Base-by-base conservation (phyloP, 1,140 invertebrate species). In the Tachypleus tridentatus region DNA sequence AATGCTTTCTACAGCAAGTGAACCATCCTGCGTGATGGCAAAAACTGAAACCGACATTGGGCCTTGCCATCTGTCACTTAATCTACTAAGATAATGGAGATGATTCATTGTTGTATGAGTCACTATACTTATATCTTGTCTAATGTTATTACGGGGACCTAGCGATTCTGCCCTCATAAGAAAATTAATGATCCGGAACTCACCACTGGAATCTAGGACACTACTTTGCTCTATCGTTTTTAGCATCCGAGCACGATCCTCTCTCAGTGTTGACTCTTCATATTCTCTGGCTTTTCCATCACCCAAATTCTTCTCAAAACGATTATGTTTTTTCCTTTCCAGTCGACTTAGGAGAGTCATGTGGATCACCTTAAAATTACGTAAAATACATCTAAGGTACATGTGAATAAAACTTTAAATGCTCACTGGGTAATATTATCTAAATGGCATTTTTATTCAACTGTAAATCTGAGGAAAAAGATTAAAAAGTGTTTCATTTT, bases 11-110 rank as follows among this genome's bases (percentile, higher is more conserved):
- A 83, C 65, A 8, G 77, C 74, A 10, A 72, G 64, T 7, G 74
- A 69, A 48, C 81, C 70, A 58, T 80, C 74, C 9, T 72, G 62
- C 51, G 77, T 74, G 51, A 76, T 72, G 7, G 78, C 77, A 71
- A 82, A 84, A 4, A 84, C 75, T 6, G 81, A 75, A 4, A 83
- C 74, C 4, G 82, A 83, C 5, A 83, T 72, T 3, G 81, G 81
- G 3, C 82, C 81, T 29, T 75, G 66, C 76, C 80, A 80, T 50
- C 70, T 67, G 6, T 69, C 67, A 29, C 72, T 70, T 9, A 81
- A 62, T 10, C 74, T 68, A 49, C 73, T 67, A 4, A 81, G 62
- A 60, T 80, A 69, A 62, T 77, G 66, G 4, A 82, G 69, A 70
- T 80, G 75, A 66, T 80, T 75, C 8, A 75, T 70, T 8, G 80